Evolutionary conservation across 2,113 vertebrate species (phyloP), one percentile per base, ranked within the genome.

Genomic region (Microcebus jonahi): DNA sequence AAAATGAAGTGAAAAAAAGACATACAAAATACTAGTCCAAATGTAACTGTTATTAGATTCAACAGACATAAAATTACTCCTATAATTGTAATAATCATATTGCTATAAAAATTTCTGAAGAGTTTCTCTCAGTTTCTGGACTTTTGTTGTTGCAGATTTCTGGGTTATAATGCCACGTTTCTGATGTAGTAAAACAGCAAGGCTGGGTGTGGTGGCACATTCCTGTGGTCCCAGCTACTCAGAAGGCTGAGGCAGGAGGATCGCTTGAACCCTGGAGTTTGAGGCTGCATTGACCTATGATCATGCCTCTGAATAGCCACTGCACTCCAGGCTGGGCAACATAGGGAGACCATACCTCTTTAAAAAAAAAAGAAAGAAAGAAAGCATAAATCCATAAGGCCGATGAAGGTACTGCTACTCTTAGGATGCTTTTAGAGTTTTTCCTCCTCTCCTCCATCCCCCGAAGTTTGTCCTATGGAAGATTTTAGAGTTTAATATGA

Each of bases 71-170:
- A 9, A 68, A 36, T 90, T 94, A 71, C 29, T 65, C 9, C 29
- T 88, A 12, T 65, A 53, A 50, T 76, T 96, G 29, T 95, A 91
- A 53, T 91, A 50, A 80, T 94, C 29, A 11, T 77, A 48, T 67
- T 96, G 68, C 29, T 84, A 5, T 75, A 87, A 79, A 45, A 48
- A 20, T 65, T 87, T 88, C 31, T 81, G 61, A 76, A 79, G 53
- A 2, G 34, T 96, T 88, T 73, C 25, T 80, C 59, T 93, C 36
- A 55, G 42, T 61, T 59, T 77, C 6, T 3, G 1, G 77, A 61
- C 36, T 86, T 92, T 87, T 25, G 34, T 89, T 71, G 2, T 71
- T 65, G 27, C 36, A 77, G 50, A 71, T 29, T 4, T 94, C 90
- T 92, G 50, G 53, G 15, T 48, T 96, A 79, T 73, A 88, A 88